Evolutionary conservation across 2,113 vertebrate genomes (phyloP).

Genomic region (Malurus elegans): DNA sequence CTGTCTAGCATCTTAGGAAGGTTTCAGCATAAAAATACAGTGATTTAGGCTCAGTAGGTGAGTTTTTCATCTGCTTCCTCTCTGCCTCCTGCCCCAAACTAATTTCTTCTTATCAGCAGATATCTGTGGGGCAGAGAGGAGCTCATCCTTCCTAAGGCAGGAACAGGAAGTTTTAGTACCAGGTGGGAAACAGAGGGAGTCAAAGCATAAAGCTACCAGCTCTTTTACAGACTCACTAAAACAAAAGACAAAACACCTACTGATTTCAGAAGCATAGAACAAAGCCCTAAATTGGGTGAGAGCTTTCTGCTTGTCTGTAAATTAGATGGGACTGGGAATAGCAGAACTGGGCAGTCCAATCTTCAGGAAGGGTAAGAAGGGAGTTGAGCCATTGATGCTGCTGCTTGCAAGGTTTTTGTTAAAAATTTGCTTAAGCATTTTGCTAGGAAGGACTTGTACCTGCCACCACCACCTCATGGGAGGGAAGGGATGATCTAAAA

Average conservation of each 20-base stretch:
- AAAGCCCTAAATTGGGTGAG: not conserved
- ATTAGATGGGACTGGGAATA: not conserved
- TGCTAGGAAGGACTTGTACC: not conserved
- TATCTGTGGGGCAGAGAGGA: not conserved
- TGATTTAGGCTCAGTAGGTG: not conserved
- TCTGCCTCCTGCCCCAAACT: not conserved
- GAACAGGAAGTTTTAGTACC: not conserved
- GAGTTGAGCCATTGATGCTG: not conserved
- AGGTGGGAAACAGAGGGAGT: not conserved
- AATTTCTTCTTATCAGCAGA: not conserved
- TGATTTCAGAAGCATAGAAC: not conserved
- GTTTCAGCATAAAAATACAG: not conserved
- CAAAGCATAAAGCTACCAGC: not conserved
- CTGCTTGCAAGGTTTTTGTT: not conserved
- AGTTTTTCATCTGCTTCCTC: not conserved
- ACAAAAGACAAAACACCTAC: not conserved
- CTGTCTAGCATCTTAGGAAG: not conserved
- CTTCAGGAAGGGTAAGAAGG: not conserved
- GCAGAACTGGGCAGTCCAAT: not conserved
- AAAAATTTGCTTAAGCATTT: not conserved
- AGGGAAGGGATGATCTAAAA: not conserved
- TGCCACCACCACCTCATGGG: not conserved
- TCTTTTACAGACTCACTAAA: not conserved
- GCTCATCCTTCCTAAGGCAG: not conserved
- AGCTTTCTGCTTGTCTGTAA: not conserved